Evolutionary conservation across 53 echinoderm and acorn worm genomes (phyloP).

Genomic region (Holothuria leucospilota): DNA sequence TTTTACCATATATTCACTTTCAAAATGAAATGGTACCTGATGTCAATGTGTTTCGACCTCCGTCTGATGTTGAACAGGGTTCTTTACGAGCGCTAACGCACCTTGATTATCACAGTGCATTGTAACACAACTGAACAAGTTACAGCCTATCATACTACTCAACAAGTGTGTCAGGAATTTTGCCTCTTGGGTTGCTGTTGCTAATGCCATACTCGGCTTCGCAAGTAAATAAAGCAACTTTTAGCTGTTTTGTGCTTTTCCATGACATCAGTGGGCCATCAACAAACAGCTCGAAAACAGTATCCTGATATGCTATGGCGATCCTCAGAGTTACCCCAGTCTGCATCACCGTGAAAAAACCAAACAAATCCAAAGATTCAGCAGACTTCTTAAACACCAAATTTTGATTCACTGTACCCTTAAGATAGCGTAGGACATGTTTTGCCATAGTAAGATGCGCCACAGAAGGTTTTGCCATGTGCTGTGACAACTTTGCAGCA

Average conservation of each 20-base stretch:
- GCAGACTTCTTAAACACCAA: conserved; percentile 32
- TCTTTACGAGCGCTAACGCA: conserved; percentile 54
- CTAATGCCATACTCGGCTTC: no score
- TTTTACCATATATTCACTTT: no score
- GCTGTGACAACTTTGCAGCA: conserved; percentile 1
- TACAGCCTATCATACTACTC: no score
- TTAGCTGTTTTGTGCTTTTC: no score
- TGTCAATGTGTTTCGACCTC: conserved; percentile 55
- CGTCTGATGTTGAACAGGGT: conserved; percentile 49
- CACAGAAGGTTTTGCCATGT: background rate
- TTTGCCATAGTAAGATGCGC: conserved; percentile 33
- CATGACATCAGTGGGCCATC: no score
- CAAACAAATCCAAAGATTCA: conserved; percentile 35
- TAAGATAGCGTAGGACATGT: conserved; percentile 42
- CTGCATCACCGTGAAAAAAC: conserved; percentile 1
- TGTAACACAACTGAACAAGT: background rate
- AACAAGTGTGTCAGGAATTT: no score
- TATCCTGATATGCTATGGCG: conserved; percentile 24
- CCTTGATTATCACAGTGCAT: conserved; percentile 58
- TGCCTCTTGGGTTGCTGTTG: no score
- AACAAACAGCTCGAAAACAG: no score
- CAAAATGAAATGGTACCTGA: conserved; percentile 49
- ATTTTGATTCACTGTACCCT: conserved; percentile 38
- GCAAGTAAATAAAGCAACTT: no score
- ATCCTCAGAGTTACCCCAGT: conserved; percentile 15